phyloP scores from a whole-genome alignment of 2,888 invertebrate species.

The Troglohyphantes excavatus region DNA sequence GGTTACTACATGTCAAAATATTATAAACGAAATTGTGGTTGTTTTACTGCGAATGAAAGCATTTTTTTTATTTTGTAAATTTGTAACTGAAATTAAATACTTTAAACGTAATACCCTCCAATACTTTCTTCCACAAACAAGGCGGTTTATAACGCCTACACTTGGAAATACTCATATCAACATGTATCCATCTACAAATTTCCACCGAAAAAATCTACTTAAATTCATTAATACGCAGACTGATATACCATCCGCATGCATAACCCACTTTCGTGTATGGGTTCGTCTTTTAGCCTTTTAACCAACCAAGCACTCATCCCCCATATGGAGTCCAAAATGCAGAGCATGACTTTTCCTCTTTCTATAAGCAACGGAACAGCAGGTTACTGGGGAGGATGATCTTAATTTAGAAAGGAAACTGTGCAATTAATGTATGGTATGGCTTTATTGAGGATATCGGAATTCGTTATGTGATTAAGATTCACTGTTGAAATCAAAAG shows the following conservation, averaged over 20 bases:
- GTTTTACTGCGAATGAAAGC: no score
- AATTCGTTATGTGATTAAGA: constrained; percentile 9
- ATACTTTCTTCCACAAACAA: background rate
- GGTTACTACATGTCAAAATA: no score
- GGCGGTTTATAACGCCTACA: background rate
- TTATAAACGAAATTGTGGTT: no score
- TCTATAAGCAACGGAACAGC: background rate
- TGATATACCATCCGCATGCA: constrained; percentile 12
- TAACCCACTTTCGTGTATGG: constrained; percentile 10
- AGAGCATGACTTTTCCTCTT: background rate
- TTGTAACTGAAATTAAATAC: no score
- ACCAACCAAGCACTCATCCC: constrained; percentile 9
- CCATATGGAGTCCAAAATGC: background rate
- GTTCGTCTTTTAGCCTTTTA: background rate
- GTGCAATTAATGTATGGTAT: background rate
- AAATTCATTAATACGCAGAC: background rate
- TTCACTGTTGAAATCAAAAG: background rate
- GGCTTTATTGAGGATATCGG: background rate
- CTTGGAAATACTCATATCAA: background rate
- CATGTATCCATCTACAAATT: background rate
- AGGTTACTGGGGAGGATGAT: background rate
- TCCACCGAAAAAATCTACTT: background rate
- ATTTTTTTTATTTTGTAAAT: no score
- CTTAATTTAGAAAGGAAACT: constrained; percentile 35
- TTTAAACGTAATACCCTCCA: no score